These are phyloP conservation scores for Tethea ocularis DNA, from an alignment of 2,888 invertebrate genomes.

Conservation along the genomic window DNA sequence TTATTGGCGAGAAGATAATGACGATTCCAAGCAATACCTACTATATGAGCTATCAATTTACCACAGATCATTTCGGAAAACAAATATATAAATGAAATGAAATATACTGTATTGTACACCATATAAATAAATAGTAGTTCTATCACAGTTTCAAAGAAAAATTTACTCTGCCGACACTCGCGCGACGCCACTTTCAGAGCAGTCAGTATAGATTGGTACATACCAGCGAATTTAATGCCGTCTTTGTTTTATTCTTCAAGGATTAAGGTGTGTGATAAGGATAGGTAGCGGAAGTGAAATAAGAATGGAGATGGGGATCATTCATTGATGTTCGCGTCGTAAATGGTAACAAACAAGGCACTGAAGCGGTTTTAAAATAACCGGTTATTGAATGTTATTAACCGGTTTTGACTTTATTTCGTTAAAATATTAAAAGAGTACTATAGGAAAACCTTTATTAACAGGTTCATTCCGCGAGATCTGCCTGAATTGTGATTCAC, in stretches of 20 bases:
- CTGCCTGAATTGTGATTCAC: too few relatives aligned
- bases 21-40: too few relatives aligned
- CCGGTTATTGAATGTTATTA: not conserved
- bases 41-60: too few relatives aligned
- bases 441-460: too few relatives aligned
- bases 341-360: constrained; percentile 39
- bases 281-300: constrained; percentile 64
- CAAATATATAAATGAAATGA: too few relatives aligned
- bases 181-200: constrained; percentile 53
- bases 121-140: too few relatives aligned
- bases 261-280: constrained; percentile 45
- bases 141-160: not conserved
- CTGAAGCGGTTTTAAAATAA: too few relatives aligned
- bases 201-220: constrained; percentile 42
- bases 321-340: constrained; percentile 71
- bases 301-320: constrained; percentile 66
- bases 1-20: too few relatives aligned
- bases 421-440: too few relatives aligned
- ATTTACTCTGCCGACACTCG: constrained; percentile 29
- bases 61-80: too few relatives aligned
- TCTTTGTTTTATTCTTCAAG: constrained; percentile 40
- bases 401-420: not conserved
- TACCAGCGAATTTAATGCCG: constrained; percentile 24
- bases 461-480: too few relatives aligned
- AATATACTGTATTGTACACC: too few relatives aligned